Percentiles rank a stretch among this genome's conserved stretches.
Conservation (phyloP, 2,113 vertebrate species). For the Lates calcarifer region DNA sequence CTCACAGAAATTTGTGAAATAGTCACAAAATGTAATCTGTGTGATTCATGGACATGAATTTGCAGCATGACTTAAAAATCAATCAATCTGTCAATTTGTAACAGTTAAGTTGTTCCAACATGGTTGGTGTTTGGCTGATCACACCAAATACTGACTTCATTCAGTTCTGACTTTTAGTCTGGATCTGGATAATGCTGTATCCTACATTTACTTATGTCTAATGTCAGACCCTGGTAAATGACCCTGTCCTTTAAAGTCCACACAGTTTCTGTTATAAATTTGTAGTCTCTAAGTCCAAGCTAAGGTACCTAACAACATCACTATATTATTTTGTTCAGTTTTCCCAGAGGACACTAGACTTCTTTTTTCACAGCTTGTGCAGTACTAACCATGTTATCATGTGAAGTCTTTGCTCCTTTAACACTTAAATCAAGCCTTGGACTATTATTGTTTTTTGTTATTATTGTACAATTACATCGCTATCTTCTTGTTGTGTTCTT, state of each 20-base stretch:
- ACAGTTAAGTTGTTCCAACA: too few species aligned
- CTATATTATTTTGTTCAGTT: neutral
- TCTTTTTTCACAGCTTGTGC: neutral
- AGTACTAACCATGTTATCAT: neutral
- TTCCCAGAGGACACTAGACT: neutral
- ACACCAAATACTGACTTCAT: too few species aligned
- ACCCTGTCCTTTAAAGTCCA: neutral
- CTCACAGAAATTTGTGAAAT: too few species aligned
- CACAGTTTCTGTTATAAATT: neutral
- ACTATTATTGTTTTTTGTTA: neutral
- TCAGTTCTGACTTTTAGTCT: too few species aligned
- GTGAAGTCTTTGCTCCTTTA: neutral
- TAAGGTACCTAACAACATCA: neutral
- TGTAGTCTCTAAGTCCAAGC: neutral
- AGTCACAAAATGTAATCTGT: too few species aligned
- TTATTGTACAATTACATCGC: neutral
- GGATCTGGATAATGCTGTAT: neutral
- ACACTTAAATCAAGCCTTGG: neutral
- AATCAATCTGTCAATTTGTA: too few species aligned
- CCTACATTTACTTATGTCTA: neutral
- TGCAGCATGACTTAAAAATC: too few species aligned
- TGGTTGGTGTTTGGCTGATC: too few species aligned
- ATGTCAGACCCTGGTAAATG: neutral
- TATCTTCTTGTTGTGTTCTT: neutral
- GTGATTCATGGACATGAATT: too few species aligned